Conservation (phyloP, 2,888 invertebrate genomes). For the Harpalus rubripes region DNA sequence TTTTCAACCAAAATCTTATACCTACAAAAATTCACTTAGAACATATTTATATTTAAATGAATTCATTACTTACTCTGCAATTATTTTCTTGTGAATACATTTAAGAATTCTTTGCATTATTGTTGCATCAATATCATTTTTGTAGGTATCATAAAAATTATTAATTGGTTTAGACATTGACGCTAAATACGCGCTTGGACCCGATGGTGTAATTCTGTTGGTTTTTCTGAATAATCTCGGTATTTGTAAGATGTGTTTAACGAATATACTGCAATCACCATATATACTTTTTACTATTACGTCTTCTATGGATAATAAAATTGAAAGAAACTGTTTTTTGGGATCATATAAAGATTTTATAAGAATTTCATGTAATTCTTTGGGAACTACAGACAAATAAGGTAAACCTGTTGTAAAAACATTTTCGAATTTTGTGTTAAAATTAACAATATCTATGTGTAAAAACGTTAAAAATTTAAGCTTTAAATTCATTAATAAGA, state of each 20-base stretch:
- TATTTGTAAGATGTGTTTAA: conserved; percentile 94
- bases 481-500: conserved; percentile 44
- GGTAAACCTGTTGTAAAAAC: conserved; percentile 49
- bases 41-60: not conserved
- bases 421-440: conserved; percentile 42
- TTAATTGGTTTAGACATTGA: conserved; percentile 82
- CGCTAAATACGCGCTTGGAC: conserved; percentile 89
- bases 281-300: conserved; percentile 56
- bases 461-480: conserved; percentile 59
- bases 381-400: conserved; percentile 49
- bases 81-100: conserved; percentile 77
- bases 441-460: conserved; percentile 53
- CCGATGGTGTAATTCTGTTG: conserved; percentile 91
- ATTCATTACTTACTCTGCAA: conserved; percentile 77
- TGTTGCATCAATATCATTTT: conserved; percentile 74
- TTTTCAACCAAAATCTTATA: conserved; percentile 89
- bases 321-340: conserved; percentile 45
- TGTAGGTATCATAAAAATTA: conserved; percentile 80
- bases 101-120: conserved; percentile 76
- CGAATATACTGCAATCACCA: conserved; percentile 79
- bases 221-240: conserved; percentile 95
- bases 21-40: conserved; percentile 72
- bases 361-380: conserved; percentile 49
- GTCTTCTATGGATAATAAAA: conserved; percentile 49
- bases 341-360: conserved; percentile 50